These are phyloP conservation scores for Anthopleura sola DNA, from an alignment of 64 coral and sea anemone species.

Conservation along the genomic window DNA sequence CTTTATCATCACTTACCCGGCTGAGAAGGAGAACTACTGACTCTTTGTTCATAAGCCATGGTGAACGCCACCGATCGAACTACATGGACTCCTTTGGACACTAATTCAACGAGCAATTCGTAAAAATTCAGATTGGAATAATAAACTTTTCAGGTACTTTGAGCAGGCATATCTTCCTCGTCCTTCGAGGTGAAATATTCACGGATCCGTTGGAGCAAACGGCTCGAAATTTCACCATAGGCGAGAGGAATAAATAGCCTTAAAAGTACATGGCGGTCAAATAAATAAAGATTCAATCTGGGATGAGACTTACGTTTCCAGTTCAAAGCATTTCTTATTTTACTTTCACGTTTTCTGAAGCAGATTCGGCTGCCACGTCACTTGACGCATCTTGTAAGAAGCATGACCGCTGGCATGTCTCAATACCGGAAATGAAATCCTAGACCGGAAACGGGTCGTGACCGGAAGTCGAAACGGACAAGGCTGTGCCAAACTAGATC, in stretches of 20 bases:
- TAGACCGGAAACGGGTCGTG: conserved; percentile 16
- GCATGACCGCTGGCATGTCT: background rate
- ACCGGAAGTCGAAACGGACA: conserved; percentile 9
- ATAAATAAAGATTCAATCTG: conserved; percentile 8
- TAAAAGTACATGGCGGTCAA: background rate
- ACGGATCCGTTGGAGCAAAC: background rate
- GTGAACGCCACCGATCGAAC: conserved; percentile 7
- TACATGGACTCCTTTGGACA: conserved; percentile 25
- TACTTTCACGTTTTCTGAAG: conserved; percentile 27
- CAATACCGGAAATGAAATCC: conserved; percentile 12
- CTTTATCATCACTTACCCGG: conserved; percentile 1
- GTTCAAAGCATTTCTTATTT: conserved; percentile 26
- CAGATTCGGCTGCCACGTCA: conserved; percentile 40
- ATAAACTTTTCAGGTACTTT: conserved; percentile 6
- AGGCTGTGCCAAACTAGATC: background rate
- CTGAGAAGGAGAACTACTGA: background rate
- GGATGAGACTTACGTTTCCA: conserved; percentile 20
- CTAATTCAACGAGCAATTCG: conserved; percentile 25
- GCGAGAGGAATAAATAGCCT: conserved; percentile 5
- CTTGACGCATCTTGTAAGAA: conserved; percentile 19
- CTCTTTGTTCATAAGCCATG: background rate
- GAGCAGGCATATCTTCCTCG: conserved; percentile 3
- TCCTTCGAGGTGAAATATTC: conserved; percentile 22
- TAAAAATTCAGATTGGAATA: conserved; percentile 16
- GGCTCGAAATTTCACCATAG: conserved; percentile 27